Conservation (phyloP, 2,888 invertebrate species). For the Rotaria socialis region DNA sequence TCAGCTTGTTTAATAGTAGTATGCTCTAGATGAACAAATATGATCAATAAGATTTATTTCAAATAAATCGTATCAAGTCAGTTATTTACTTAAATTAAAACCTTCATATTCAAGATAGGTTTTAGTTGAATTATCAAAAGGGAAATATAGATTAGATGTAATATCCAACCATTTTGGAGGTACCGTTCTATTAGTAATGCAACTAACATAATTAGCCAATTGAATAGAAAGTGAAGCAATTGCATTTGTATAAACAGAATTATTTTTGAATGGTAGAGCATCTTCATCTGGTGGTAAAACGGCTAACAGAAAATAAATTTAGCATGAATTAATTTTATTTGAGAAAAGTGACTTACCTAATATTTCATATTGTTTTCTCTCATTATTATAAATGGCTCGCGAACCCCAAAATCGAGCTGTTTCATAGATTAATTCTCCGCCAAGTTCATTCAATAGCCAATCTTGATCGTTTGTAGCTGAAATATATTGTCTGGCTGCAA, state of each 20-base stretch:
- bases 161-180: conserved; percentile 43
- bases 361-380: conserved; percentile 49
- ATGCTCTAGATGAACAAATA: conserved; percentile 48
- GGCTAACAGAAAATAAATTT: conserved; percentile 49
- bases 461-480: conserved; percentile 53
- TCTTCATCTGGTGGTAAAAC: conserved; percentile 58
- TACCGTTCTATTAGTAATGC: background rate
- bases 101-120: conserved; percentile 41
- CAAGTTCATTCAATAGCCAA: conserved; percentile 35
- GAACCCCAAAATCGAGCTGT: conserved; percentile 51
- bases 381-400: conserved; percentile 47
- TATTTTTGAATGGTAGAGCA: conserved; percentile 51
- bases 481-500: conserved; percentile 53
- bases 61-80: conserved; percentile 48
- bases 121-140: conserved; percentile 51
- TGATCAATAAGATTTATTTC: conserved; percentile 51
- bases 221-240: conserved; percentile 50
- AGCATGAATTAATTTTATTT: too few species aligned
- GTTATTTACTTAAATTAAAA: conserved; percentile 35
- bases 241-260: conserved; percentile 56
- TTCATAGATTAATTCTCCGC: conserved; percentile 46
- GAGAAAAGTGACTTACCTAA: conserved; percentile 46
- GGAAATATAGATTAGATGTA: conserved; percentile 53
- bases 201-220: conserved; percentile 39
- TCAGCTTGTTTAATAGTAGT: conserved; percentile 55